Evolutionary conservation across 2,113 vertebrate species (phyloP).

Genomic region (Bettongia penicillata): DNA sequence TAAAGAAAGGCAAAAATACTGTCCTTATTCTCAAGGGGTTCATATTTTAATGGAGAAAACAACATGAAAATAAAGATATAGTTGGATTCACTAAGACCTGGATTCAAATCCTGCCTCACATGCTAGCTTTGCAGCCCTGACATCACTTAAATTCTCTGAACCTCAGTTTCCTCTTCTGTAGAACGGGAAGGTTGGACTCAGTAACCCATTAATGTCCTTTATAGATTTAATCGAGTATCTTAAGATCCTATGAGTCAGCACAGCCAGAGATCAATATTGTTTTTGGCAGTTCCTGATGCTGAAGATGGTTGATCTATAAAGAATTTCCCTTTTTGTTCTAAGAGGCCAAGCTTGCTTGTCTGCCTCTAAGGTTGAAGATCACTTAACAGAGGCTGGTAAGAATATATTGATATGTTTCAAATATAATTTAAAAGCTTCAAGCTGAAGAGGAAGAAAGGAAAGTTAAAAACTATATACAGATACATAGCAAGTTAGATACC

Average conservation of each 20-base stretch:
- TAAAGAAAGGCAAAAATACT: not conserved
- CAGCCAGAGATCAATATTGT: not conserved
- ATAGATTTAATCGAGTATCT: not conserved
- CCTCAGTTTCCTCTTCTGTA: not conserved
- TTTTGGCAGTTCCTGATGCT: not conserved
- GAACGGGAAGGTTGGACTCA: not conserved
- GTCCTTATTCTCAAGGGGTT: not conserved
- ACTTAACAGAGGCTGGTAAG: not conserved
- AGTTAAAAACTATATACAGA: not conserved
- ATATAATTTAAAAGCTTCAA: not conserved
- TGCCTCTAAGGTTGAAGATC: not conserved
- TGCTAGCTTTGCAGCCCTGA: not conserved
- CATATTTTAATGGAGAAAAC: not conserved
- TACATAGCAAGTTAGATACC: not conserved
- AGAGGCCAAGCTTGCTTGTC: not conserved
- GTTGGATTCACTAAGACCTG: not conserved
- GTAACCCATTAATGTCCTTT: not conserved
- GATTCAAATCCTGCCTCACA: not conserved
- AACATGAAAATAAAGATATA: not conserved
- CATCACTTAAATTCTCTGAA: not conserved
- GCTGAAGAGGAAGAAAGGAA: not conserved
- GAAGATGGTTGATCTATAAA: not conserved
- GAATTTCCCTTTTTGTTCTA: not conserved
- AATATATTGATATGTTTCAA: not conserved
- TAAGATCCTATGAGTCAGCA: not conserved